Evolutionary conservation across 2,888 invertebrate species (phyloP), one percentile per base, ranked within the genome.

Genomic region (Dicranocentrus wangi): DNA sequence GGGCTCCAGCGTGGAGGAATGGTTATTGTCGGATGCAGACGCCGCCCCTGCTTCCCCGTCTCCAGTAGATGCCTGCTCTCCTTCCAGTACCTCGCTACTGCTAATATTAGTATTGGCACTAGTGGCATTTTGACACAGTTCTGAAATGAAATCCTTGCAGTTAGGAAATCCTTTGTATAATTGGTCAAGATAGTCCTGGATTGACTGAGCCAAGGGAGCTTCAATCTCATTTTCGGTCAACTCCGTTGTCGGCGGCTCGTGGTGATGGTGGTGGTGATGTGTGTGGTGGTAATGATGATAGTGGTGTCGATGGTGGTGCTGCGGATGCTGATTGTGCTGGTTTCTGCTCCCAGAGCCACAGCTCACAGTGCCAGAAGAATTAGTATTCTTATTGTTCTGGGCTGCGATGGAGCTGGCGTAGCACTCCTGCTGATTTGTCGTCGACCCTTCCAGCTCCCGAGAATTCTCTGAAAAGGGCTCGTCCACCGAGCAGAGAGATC

Each of bases 401-500:
- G 28, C 75, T 8, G 69, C 60, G 58, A 80, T 63, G 13, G 78
- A 63, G 23, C 61, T 42, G 2, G 19, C 65, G 1, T 69, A 60
- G 15, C 58, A 17, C 15, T 63, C 61, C 55, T 65, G 32, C 5
- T 69, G n/a, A 17, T 47, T 69, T 55, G 3, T 47, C 19, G 69
- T 63, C 10, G 72, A 72, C 7, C 71, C 76, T 8, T 80, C 77
- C 58, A 84, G 15, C 19, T 81, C 84, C n/a, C 81, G 51, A 0
- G 81, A 61, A 17, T 80, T 81, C 32, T 81, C 81, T 43, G 81
- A 70, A 58, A 65, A 81, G 10, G 90, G 89, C 86, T 96, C 95
- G 88, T 97, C 97, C 87, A 95, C 94, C 87, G 96, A 96, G 89
- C 98, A 98, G 70, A 98, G 90, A 83, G 97, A 89, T 87, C 95